Percentiles rank a stretch among this genome's conserved stretches.
phyloP scores from a whole-genome alignment of 2,888 invertebrate genomes.

The Hirtodrosophila trivittata region DNA sequence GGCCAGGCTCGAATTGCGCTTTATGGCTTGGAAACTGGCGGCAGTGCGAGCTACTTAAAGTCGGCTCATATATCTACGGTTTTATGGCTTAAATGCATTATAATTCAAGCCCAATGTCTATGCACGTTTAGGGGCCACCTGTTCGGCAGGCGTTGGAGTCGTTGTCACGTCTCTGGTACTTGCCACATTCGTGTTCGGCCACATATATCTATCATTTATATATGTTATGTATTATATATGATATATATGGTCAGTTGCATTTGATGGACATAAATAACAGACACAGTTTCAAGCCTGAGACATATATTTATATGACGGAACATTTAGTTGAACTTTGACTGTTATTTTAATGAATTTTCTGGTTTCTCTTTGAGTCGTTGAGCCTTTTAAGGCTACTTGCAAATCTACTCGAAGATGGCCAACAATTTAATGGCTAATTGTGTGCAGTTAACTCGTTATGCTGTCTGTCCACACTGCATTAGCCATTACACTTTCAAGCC shows the following conservation, averaged over 20 bases:
- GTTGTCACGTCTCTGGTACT: slow-evolving; percentile 56
- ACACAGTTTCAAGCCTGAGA: too few relatives aligned
- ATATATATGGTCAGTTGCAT: slow-evolving; percentile 16
- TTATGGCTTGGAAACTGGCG: slow-evolving; percentile 46
- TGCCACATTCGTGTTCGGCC: not conserved
- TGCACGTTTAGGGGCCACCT: slow-evolving; percentile 46
- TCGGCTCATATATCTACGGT: slow-evolving; percentile 62
- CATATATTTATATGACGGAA: too few relatives aligned
- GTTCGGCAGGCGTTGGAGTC: slow-evolving; percentile 45
- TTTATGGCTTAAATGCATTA: slow-evolving; percentile 66
- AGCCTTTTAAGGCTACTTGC: slow-evolving; percentile 7
- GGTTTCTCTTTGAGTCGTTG: not conserved
- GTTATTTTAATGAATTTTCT: slow-evolving; percentile 1
- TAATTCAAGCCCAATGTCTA: slow-evolving; percentile 55
- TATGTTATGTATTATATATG: slow-evolving; percentile 9
- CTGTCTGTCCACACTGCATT: not conserved
- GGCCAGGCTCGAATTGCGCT: slow-evolving; percentile 28
- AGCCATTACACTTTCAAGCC: slow-evolving; percentile 20
- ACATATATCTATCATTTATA: too few relatives aligned
- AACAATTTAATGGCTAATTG: slow-evolving; percentile 15
- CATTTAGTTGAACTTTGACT: slow-evolving; percentile 29
- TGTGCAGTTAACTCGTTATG: slow-evolving; percentile 30
- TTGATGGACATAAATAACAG: slow-evolving; percentile 17
- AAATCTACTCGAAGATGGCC: slow-evolving; percentile 2
- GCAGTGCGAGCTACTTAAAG: slow-evolving; percentile 64